Evolutionary conservation across 1,140 invertebrate species (phyloP).

Genomic region (Saccostrea glomerata): DNA sequence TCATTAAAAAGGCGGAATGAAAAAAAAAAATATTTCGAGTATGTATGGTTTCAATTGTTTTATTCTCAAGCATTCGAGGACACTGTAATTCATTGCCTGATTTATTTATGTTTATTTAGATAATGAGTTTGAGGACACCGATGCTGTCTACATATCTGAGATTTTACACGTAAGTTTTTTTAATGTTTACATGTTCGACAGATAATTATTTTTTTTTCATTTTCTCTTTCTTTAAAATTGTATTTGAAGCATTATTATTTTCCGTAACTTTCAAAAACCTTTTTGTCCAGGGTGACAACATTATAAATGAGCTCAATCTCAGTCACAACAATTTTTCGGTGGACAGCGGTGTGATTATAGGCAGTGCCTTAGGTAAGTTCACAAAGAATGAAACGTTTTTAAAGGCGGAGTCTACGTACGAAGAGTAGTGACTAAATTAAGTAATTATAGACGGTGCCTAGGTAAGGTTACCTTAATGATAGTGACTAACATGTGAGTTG

Average conservation of each 20-base stretch:
- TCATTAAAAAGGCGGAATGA: too few relatives aligned
- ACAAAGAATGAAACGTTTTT: too few relatives aligned
- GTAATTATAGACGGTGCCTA: too few relatives aligned
- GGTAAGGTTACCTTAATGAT: too few relatives aligned
- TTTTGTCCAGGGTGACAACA: constrained; percentile 28
- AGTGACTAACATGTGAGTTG: too few relatives aligned
- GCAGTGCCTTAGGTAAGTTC: constrained; percentile 42
- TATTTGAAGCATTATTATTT: neutral
- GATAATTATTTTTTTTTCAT: neutral
- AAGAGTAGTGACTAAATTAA: too few relatives aligned
- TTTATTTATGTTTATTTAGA: neutral
- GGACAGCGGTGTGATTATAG: constrained; percentile 29
- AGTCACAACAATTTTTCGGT: constrained; percentile 44
- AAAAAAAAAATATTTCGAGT: too few relatives aligned
- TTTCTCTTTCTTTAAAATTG: neutral
- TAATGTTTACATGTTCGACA: neutral
- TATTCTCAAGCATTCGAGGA: neutral
- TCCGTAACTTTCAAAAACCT: neutral
- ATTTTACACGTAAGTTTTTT: constrained; percentile 36
- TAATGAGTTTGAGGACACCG: neutral
- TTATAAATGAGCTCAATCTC: constrained; percentile 35
- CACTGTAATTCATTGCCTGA: neutral
- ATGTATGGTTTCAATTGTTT: neutral
- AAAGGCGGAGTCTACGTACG: neutral
- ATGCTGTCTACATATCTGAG: neutral